A percentile compares a stretch with the other conserved stretches of the same genome.
Conservation (phyloP, 1,140 invertebrate species). For the Reticulitermes speratus region DNA sequence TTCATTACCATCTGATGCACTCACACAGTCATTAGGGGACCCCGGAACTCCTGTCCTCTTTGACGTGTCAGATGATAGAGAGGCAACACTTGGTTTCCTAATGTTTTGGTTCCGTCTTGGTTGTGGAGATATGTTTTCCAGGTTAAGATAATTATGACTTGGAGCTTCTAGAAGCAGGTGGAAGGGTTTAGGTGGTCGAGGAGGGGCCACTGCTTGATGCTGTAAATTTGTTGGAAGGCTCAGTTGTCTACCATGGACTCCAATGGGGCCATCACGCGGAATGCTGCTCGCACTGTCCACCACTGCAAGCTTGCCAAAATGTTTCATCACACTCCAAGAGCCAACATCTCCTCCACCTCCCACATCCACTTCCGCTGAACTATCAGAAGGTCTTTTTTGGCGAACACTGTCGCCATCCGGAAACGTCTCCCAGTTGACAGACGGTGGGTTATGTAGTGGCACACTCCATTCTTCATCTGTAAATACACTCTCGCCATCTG, state of each 20-base stretch:
- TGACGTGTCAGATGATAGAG: conserved; percentile 6
- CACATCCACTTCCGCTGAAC: conserved; percentile 53
- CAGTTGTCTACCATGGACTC: conserved; percentile 25
- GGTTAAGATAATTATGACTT: conserved; percentile 42
- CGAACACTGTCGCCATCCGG: conserved; percentile 43
- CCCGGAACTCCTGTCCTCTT: conserved; percentile 1
- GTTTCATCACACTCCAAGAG: conserved; percentile 57
- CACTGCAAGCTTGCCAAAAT: conserved; percentile 56
- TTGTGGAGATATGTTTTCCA: conserved; percentile 37
- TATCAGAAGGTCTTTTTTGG: conserved; percentile 53
- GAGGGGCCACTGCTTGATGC: conserved; percentile 53
- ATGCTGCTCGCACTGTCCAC: conserved; percentile 41
- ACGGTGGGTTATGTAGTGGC: conserved; percentile 35
- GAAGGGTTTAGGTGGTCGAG: conserved; percentile 75
- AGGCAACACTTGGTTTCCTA: conserved; percentile 17
- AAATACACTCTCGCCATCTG: conserved; percentile 58
- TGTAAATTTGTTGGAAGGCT: not conserved
- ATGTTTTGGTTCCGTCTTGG: not conserved
- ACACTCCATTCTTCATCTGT: conserved; percentile 57
- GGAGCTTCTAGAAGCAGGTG: conserved; percentile 50
- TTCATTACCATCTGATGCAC: not conserved
- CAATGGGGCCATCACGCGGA: conserved; percentile 37
- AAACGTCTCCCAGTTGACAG: conserved; percentile 59
- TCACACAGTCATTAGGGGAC: conserved; percentile 21
- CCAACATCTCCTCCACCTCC: conserved; percentile 45